A percentile compares a stretch with the other conserved stretches of the same genome.
Conservation (phyloP, 1,140 invertebrate genomes). For the Heliothis subflexa region DNA sequence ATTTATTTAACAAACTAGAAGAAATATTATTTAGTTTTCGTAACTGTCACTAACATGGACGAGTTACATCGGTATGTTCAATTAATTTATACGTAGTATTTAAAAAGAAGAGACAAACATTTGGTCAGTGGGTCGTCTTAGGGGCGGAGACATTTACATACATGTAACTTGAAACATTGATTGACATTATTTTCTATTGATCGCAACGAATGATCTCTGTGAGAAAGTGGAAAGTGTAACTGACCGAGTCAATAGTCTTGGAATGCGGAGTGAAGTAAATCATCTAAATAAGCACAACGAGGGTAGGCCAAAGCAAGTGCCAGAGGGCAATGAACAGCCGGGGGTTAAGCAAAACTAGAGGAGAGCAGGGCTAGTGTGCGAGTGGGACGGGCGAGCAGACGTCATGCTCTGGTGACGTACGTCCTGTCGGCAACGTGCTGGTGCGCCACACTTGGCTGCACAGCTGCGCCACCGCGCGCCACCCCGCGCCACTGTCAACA, state of each 20-base stretch:
- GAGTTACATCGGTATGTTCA: too few species aligned
- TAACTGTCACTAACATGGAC: too few species aligned
- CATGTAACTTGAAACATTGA: too few species aligned
- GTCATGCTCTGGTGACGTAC: constrained; percentile 74
- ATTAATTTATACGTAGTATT: too few species aligned
- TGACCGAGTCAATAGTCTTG: not conserved
- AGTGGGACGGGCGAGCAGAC: constrained; percentile 60
- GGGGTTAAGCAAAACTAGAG: constrained; percentile 54
- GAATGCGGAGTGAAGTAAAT: constrained; percentile 48
- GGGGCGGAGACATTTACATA: too few species aligned
- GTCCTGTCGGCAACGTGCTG: constrained; percentile 61
- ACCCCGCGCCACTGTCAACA: not conserved
- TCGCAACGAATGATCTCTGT: too few species aligned
- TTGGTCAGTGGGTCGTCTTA: too few species aligned
- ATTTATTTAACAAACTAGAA: too few species aligned
- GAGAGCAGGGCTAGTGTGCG: constrained; percentile 50
- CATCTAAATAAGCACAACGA: constrained; percentile 52
- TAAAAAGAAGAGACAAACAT: too few species aligned
- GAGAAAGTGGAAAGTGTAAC: not conserved
- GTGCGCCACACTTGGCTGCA: constrained; percentile 33
- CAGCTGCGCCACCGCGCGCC: not conserved
- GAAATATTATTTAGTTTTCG: too few species aligned
- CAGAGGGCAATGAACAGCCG: constrained; percentile 62
- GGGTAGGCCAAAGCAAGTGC: constrained; percentile 50
- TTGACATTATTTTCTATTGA: too few species aligned